phyloP scores from a whole-genome alignment of 2,888 invertebrate species.

The Eulithis testata region DNA sequence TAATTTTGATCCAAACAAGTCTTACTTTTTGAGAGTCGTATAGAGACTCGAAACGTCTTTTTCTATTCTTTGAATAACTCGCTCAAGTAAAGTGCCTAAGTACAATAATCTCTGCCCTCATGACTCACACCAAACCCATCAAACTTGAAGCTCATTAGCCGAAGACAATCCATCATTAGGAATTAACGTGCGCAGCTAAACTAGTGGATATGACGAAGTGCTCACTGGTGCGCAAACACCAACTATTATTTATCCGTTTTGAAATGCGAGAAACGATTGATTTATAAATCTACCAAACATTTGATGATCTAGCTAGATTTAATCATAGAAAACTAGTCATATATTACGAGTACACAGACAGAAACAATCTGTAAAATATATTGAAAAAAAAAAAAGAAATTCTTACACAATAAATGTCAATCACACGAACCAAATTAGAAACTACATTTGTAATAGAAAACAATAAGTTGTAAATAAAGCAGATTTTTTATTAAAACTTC shows the following conservation, averaged over 20 bases:
- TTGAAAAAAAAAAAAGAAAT: too few relatives aligned
- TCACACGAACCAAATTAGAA: too few relatives aligned
- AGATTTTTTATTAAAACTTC: too few relatives aligned
- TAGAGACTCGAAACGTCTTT: too few relatives aligned
- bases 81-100: background rate
- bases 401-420: too few relatives aligned
- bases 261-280: background rate
- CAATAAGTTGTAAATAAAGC: too few relatives aligned
- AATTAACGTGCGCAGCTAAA: constrained; percentile 59
- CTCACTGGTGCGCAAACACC: constrained; percentile 1
- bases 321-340: background rate
- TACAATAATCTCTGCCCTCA: constrained; percentile 1
- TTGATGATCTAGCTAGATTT: background rate
- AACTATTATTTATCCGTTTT: background rate
- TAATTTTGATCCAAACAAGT: too few relatives aligned
- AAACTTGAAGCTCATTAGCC: constrained; percentile 74
- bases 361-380: too few relatives aligned
- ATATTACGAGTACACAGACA: too few relatives aligned
- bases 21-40: too few relatives aligned
- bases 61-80: too few relatives aligned
- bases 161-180: constrained; percentile 78
- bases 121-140: constrained; percentile 48
- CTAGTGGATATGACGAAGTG: constrained; percentile 12
- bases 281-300: background rate
- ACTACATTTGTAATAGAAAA: too few relatives aligned